phyloP scores from a whole-genome alignment of 2,113 vertebrate species.

The Microcebus ravelobensis region DNA sequence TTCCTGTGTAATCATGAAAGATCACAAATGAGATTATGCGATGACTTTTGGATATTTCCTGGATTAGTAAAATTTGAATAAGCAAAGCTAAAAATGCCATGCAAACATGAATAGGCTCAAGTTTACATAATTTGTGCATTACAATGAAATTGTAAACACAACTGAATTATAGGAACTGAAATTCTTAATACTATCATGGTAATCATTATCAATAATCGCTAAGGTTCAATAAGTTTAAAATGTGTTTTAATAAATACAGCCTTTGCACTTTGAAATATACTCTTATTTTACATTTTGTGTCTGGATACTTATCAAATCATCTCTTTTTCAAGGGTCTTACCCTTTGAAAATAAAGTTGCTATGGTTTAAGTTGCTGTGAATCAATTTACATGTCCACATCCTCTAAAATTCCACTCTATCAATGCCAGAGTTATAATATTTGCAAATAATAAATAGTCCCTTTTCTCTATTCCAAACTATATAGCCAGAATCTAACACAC shows the following conservation, averaged over 20 bases:
- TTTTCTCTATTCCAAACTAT: slow-evolving; percentile 21
- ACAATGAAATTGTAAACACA: neutral
- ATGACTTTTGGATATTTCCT: neutral
- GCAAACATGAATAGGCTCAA: neutral
- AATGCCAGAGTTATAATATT: slow-evolving; percentile 65
- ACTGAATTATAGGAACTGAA: neutral
- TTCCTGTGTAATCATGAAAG: neutral
- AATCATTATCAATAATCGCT: neutral
- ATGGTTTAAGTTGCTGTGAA: neutral
- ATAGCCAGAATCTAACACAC: slow-evolving; percentile 65
- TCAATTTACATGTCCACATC: slow-evolving; percentile 7
- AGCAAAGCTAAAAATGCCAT: neutral
- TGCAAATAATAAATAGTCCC: slow-evolving; percentile 66
- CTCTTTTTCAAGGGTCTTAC: neutral
- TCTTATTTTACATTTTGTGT: neutral
- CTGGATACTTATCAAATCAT: neutral
- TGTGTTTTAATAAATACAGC: neutral
- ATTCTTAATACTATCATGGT: neutral
- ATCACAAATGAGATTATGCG: neutral
- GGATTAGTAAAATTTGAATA: neutral
- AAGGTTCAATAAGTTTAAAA: neutral
- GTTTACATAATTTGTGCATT: neutral
- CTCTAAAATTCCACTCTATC: slow-evolving; percentile 70
- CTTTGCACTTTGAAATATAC: neutral
- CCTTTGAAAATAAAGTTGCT: neutral